Conservation (phyloP, 2,797 vertebrate species). For the Chloroceryle inda region DNA sequence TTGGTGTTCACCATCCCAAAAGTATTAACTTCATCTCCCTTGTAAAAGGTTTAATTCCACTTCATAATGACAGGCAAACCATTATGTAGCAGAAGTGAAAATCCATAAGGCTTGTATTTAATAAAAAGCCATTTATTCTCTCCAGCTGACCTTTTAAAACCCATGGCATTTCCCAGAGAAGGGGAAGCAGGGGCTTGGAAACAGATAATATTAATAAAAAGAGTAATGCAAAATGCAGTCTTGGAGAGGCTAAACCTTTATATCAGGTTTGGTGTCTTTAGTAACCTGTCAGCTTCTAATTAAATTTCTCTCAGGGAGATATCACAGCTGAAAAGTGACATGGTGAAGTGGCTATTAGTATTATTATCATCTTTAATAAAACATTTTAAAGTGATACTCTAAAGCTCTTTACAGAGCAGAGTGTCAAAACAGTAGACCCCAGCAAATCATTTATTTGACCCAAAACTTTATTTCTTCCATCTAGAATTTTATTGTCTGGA, state of each 20-base stretch:
- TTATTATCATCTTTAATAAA: not conserved
- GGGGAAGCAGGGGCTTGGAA: conserved; percentile 34
- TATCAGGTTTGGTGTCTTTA: not conserved
- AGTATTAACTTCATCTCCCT: not conserved
- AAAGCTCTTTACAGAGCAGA: not conserved
- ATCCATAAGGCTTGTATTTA: conserved; percentile 50
- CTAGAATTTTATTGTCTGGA: not conserved
- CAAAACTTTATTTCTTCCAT: conserved; percentile 20
- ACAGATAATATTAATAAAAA: conserved; percentile 41
- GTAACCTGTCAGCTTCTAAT: conserved; percentile 7
- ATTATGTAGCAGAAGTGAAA: not conserved
- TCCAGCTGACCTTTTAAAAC: conserved; percentile 50
- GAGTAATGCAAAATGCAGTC: not conserved
- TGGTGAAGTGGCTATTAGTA: not conserved
- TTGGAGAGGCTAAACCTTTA: not conserved
- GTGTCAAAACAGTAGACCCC: not conserved
- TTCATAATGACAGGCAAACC: not conserved
- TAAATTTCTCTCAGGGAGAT: conserved; percentile 14
- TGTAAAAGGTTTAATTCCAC: not conserved
- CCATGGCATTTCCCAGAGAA: conserved; percentile 27
- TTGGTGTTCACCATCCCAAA: not conserved
- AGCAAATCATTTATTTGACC: not conserved
- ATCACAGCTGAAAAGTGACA: not conserved
- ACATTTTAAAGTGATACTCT: not conserved
- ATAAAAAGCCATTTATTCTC: conserved; percentile 30